A percentile compares a stretch with the other conserved stretches of the same genome.
Evolutionary conservation across 2,797 vertebrate species (phyloP).

Genomic region (Botia kubotai): DNA sequence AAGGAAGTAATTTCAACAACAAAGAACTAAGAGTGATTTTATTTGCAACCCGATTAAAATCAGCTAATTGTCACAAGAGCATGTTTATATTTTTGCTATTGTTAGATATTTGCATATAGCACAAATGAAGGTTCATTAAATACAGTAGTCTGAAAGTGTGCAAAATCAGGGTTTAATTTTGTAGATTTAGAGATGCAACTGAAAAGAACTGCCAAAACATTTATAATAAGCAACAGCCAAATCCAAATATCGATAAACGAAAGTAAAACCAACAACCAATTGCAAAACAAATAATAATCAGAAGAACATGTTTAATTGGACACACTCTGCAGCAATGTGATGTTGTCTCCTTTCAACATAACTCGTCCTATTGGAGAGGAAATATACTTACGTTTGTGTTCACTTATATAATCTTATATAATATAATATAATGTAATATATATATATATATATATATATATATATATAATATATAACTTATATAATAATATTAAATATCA

Average conservation of each 20-base stretch:
- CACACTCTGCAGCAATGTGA: constrained; percentile 82
- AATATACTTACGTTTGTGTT: neutral
- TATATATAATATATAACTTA: too few relatives aligned
- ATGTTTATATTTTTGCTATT: neutral
- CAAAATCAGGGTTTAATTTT: constrained; percentile 33
- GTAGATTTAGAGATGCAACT: neutral
- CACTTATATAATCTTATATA: too few relatives aligned
- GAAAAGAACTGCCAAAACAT: constrained; percentile 23
- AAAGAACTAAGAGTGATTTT: neutral
- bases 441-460: too few relatives aligned
- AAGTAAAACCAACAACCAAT: neutral
- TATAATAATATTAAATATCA: neutral
- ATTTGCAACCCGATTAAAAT: neutral
- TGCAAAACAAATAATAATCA: constrained; percentile 12
- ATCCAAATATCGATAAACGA: constrained; percentile 28
- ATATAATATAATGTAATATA: too few relatives aligned
- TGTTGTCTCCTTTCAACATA: constrained; percentile 87
- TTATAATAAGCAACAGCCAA: constrained; percentile 10
- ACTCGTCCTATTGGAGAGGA: constrained; percentile 73
- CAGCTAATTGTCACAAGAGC: neutral
- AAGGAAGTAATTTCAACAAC: too few relatives aligned
- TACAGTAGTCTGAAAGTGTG: constrained; percentile 1
- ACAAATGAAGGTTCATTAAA: neutral
- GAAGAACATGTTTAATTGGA: constrained; percentile 64
- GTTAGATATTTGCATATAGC: too few relatives aligned